Base-by-base conservation (phyloP, 1,140 invertebrate genomes). In the Homalodisca vitripennis region DNA sequence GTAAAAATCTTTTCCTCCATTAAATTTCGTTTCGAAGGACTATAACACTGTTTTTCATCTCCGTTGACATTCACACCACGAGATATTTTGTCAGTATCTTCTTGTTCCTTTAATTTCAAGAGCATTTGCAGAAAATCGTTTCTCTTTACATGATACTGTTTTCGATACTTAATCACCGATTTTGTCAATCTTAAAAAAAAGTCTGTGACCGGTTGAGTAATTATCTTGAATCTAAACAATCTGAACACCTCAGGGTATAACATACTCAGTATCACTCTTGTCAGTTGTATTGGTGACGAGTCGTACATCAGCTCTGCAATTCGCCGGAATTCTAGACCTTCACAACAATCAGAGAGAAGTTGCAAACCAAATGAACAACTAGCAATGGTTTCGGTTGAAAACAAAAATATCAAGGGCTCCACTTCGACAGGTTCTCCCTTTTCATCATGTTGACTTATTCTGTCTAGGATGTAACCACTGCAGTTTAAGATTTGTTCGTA, bases 81-180 rank as follows among this genome's bases (percentile, higher is more conserved):
- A 27, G 12, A 3, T 2, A 51, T 3, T 10, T 3, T 26, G 3
- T 27, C 55, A n/a, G 24, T 31, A 27, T 60, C 29, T 60, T 60
- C 55, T 60, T 60, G 55, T 10, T 60, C 24, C 55, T 60, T 27
- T 22, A 60, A 60, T 3, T 10, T 6, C 24, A 60, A 27, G 2
- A 60, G 2, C 24, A 60, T 27, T 60, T 60, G 55, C 55, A 60
- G 24, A 60, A 60, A 60, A 27, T 60, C 55, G 14, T 60, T 60
- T 60, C 55, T 60, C 12, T 60, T 60, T 12, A 60, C 55, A 6
- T n/a, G 24, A 31, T 60, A 27, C n/a, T 3, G 14, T 12, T 31
- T 22, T n/a, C 55, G 55, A n/a, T 60, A 60, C 10, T n/a, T 27
- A 2, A 60, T 29, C 12, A 27, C 29, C 12, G 22, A 10, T 60